Base-by-base conservation (phyloP, 2,113 vertebrate genomes). In the Ailuropoda melanoleuca region DNA sequence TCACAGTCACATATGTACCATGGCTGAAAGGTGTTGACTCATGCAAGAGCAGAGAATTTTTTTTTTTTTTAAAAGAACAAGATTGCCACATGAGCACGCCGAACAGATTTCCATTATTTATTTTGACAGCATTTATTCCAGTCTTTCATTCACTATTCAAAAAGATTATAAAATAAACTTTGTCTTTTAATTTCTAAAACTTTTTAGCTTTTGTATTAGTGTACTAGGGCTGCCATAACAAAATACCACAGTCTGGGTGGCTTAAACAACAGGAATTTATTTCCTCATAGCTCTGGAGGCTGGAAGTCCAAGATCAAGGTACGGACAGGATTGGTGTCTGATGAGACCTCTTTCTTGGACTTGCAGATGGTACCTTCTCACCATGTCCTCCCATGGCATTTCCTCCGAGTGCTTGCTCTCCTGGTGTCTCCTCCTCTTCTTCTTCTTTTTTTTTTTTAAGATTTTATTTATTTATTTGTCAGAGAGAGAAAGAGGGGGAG, bases 151-250 rank as follows among this genome's bases (percentile, higher is more conserved):
- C 70, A n/a, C 31, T 77, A 29, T 50, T 70, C 19, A 48, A 78
- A 74, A 82, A 70, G 77, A 72, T 93, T 50, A 46, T 64, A 96
- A 96, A 98, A 58, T 83, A 31, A 88, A 62, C 50, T 74, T 56
- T 43, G 55, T 39, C 1, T 50, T 88, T 93, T 90, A n/a, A 56
- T 78, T 77, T 97, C 82, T 85, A 43, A 81, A 90, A 96, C 66
- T 70, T 75, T 93, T 86, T 75, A 74, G 58, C 48, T 93, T 75
- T 80, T 70, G n/a, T 58, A 29, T 90, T 50, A 43, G 23, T 72
- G 53, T 34, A 3, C 88, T n/a, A 34, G 55, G 24, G 23, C 74
- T 92, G 1, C 80, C 46, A 26, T 56, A 75, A 96, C n/a, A 84
- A 88, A 92, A 34, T 11, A 60, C 55, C 74, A 43, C 4, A 24